Percentiles rank a stretch among this genome's conserved stretches.
These are phyloP conservation scores for Semaprochilodus insignis DNA, from an alignment of 2,797 vertebrate genomes.

Conservation along the genomic window DNA sequence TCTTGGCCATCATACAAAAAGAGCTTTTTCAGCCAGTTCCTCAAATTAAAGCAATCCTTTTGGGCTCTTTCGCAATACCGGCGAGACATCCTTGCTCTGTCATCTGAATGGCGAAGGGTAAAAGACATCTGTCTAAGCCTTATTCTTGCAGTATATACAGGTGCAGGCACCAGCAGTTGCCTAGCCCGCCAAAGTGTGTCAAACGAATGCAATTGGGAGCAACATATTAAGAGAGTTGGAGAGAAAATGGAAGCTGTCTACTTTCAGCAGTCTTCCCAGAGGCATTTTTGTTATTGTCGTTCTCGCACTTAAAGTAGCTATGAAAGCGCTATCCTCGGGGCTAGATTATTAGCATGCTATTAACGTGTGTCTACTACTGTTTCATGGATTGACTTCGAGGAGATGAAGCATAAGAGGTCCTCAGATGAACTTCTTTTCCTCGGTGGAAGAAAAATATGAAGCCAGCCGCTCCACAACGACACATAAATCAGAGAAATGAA, in stretches of 20 bases:
- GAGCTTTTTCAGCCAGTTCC: slow-evolving; percentile 49
- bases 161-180: slow-evolving; percentile 21
- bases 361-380: slow-evolving; percentile 37
- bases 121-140: slow-evolving; percentile 43
- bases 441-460: slow-evolving; percentile 43
- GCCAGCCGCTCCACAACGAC: slow-evolving; percentile 28
- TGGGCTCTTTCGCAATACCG: slow-evolving; percentile 35
- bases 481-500: slow-evolving; percentile 59
- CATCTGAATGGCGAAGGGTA: slow-evolving; percentile 15
- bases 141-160: slow-evolving; percentile 20
- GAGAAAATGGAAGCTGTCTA: slow-evolving; percentile 15
- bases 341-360: slow-evolving; percentile 35
- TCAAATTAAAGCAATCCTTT: slow-evolving; percentile 47
- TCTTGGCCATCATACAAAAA: slow-evolving; percentile 51
- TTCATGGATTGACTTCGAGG: slow-evolving; percentile 21
- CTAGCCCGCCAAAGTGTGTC: slow-evolving; percentile 40
- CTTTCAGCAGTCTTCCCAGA: slow-evolving; percentile 25
- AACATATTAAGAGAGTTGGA: slow-evolving; percentile 20
- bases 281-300: slow-evolving; percentile 36
- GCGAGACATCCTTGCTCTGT: slow-evolving; percentile 9
- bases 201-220: slow-evolving; percentile 21
- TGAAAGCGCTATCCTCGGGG: slow-evolving; percentile 16
- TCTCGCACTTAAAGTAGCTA: slow-evolving; percentile 23
- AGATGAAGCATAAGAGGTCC: slow-evolving; percentile 27
- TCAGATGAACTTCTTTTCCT: slow-evolving; percentile 42